phyloP scores from a whole-genome alignment of 2,888 invertebrate species.

The Linnaemya tessellans region DNA sequence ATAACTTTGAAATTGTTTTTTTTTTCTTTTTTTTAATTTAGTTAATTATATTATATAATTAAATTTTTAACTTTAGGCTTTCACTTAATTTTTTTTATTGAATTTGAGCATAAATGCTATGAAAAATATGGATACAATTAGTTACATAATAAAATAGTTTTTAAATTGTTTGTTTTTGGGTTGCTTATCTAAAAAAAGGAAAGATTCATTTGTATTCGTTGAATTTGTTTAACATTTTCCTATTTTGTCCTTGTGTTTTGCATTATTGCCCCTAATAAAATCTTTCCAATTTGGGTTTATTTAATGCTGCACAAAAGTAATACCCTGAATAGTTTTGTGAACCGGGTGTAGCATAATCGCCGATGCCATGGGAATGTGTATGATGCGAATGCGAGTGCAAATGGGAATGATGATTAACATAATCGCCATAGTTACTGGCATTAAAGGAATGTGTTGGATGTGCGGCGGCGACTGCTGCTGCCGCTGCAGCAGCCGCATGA shows the following conservation, averaged over 20 bases:
- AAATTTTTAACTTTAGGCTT: constrained; percentile 12
- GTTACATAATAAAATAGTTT: constrained; percentile 15
- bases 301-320: constrained; percentile 83
- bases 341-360: constrained; percentile 81
- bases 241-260: constrained; percentile 6
- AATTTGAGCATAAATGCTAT: constrained; percentile 70
- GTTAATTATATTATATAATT: constrained; percentile 35
- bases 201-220: constrained; percentile 55
- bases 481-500: constrained; percentile 71
- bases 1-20: no score
- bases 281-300: constrained; percentile 82
- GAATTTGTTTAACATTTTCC: constrained; percentile 38
- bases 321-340: constrained; percentile 83
- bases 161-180: constrained; percentile 36
- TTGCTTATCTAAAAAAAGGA: constrained; percentile 44
- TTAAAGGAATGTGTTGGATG: constrained; percentile 67
- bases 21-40: neutral
- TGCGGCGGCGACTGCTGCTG: constrained; percentile 66
- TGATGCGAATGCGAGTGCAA: constrained; percentile 70
- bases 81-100: constrained; percentile 37
- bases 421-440: constrained; percentile 71
- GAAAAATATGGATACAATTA: constrained; percentile 40
- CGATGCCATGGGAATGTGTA: constrained; percentile 80
- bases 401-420: constrained; percentile 68
- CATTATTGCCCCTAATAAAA: constrained; percentile 77